Percentiles rank a stretch among this genome's conserved stretches.
phyloP scores from a whole-genome alignment of 2,113 vertebrate species.

The Malaclemys terrapin region DNA sequence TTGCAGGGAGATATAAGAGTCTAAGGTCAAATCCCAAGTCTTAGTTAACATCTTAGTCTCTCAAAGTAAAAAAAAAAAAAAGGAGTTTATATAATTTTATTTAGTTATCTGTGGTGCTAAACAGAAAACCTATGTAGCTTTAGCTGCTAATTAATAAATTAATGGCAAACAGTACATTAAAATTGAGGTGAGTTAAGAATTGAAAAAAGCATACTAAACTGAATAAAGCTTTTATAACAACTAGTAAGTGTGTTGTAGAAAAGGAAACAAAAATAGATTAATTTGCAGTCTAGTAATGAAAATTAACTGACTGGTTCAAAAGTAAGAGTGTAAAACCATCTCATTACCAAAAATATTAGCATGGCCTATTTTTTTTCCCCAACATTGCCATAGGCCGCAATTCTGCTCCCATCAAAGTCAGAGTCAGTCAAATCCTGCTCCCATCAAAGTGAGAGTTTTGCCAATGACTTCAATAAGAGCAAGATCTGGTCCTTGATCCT shows the following conservation, averaged over 20 bases:
- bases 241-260: not conserved
- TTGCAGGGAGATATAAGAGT: conserved; percentile 23
- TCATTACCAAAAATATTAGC: not conserved
- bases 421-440: not conserved
- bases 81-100: not conserved
- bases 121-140: not conserved
- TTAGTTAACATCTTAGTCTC: conserved; percentile 54
- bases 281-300: not conserved
- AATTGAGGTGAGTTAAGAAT: conserved; percentile 3
- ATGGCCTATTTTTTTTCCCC: not conserved
- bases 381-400: not conserved
- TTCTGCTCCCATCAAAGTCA: not conserved
- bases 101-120: conserved; percentile 28
- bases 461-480: not conserved
- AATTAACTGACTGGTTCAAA: not conserved
- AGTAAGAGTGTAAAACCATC: not conserved
- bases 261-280: not conserved
- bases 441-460: not conserved
- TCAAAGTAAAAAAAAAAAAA: not conserved
- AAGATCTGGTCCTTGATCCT: not conserved
- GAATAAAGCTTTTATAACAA: not conserved
- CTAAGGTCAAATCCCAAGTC: conserved; percentile 48
- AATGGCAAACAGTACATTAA: conserved; percentile 31
- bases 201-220: conserved; percentile 39
- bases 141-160: conserved; percentile 60